Evolutionary conservation across 1,140 invertebrate species (phyloP).

Genomic region (Bombus vancouverensis): DNA sequence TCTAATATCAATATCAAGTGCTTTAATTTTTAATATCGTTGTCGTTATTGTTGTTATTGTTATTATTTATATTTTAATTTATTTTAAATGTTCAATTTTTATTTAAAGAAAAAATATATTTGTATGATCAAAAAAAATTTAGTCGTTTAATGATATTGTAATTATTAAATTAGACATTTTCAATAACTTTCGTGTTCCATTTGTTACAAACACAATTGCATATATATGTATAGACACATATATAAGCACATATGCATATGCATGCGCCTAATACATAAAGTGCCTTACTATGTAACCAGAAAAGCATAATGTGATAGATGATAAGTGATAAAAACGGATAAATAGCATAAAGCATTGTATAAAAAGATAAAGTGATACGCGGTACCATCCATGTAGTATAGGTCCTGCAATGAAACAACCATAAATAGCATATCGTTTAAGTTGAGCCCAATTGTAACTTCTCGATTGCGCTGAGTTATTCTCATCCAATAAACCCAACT

Average conservation of each 20-base stretch:
- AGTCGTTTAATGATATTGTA: neutral
- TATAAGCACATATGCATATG: neutral
- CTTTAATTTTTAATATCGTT: neutral
- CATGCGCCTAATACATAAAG: neutral
- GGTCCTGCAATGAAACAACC: conserved; percentile 76
- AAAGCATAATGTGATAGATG: conserved; percentile 25
- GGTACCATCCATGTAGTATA: conserved; percentile 75
- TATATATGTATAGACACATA: neutral
- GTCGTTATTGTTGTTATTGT: neutral
- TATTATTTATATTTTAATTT: neutral
- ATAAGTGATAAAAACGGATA: neutral
- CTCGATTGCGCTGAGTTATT: conserved; percentile 8
- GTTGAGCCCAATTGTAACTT: conserved; percentile 73
- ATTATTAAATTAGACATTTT: neutral
- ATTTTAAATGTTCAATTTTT: neutral
- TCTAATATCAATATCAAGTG: neutral
- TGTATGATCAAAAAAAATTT: neutral
- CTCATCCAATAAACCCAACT: conserved; percentile 60
- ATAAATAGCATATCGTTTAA: conserved; percentile 76
- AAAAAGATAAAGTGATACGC: neutral
- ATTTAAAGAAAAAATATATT: neutral
- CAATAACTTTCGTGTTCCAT: neutral
- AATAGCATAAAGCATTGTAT: neutral
- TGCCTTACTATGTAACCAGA: neutral
- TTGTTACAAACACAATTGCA: neutral